Percentiles rank a stretch among this genome's conserved stretches.
Conservation (phyloP, 2,888 invertebrate genomes). For the Dyspetes luteomarginatus region DNA sequence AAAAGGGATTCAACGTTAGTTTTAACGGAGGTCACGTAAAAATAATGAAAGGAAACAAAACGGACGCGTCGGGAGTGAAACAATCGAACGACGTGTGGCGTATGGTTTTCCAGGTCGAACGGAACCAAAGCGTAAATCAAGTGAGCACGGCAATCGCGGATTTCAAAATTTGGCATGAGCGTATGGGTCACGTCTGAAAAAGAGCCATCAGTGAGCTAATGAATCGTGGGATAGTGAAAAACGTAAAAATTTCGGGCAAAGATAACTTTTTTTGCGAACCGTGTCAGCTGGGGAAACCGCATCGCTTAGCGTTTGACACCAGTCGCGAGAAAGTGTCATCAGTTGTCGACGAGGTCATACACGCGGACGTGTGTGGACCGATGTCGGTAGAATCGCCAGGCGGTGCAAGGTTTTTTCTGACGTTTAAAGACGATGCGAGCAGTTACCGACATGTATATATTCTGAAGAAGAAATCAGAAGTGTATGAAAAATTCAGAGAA, state of each 20-base stretch:
- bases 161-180: constrained; percentile 55
- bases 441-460: constrained; percentile 56
- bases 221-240: constrained; percentile 26
- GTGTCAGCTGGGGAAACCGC: constrained; percentile 67
- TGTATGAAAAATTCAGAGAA: constrained; percentile 35
- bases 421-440: constrained; percentile 58
- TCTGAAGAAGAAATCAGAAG: constrained; percentile 53
- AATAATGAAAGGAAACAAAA: not conserved
- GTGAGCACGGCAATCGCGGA: constrained; percentile 10
- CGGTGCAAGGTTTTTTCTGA: constrained; percentile 55
- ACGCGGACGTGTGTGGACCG: constrained; percentile 62
- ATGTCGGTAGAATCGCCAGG: constrained; percentile 48
- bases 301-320: constrained; percentile 47
- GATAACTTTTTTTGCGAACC: constrained; percentile 66
- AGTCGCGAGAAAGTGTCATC: not conserved
- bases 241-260: not conserved
- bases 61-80: constrained; percentile 5
- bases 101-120: not conserved
- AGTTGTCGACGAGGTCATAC: constrained; percentile 24
- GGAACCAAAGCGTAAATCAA: constrained; percentile 1
- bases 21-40: constrained; percentile 14
- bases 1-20: not conserved
- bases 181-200: constrained; percentile 50
- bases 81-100: constrained; percentile 19
- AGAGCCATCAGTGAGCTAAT: constrained; percentile 10